These are phyloP conservation scores for Vimba vimba DNA, from an alignment of 2,113 vertebrate genomes.

Conservation along the genomic window DNA sequence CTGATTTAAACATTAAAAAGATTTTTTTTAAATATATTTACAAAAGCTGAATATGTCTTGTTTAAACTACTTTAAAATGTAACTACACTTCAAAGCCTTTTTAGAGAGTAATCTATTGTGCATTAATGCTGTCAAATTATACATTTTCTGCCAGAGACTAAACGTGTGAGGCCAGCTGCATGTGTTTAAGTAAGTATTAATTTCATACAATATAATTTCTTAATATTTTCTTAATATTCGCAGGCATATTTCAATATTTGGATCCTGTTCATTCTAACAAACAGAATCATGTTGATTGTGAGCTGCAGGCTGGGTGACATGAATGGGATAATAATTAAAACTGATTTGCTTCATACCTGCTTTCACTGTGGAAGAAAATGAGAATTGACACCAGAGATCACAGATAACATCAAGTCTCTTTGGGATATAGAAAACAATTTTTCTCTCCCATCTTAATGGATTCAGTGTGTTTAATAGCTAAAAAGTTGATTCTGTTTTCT, in stretches of 20 bases:
- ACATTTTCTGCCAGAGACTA: not conserved
- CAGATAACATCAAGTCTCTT: not conserved
- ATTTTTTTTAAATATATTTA: not conserved
- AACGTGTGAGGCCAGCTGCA: not conserved
- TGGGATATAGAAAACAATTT: not conserved
- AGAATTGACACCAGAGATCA: not conserved
- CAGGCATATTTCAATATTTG: not conserved
- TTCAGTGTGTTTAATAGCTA: not conserved
- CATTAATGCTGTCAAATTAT: not conserved
- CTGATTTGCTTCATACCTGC: not conserved
- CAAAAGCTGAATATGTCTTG: not conserved
- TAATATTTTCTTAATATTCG: not conserved
- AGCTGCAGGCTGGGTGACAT: not conserved
- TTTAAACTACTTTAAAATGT: not conserved
- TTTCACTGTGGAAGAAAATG: not conserved
- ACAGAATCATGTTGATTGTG: not conserved
- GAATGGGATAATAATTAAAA: constrained; percentile 18
- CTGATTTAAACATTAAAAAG: not conserved
- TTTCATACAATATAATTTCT: not conserved
- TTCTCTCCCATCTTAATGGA: not conserved
- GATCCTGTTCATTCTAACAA: not conserved
- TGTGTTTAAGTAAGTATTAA: not conserved
- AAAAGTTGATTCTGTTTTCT: not conserved
- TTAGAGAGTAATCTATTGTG: not conserved
- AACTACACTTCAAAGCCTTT: not conserved